These are phyloP conservation scores for Antennarius striatus DNA, from an alignment of 2,113 vertebrate genomes.

Conservation along the genomic window DNA sequence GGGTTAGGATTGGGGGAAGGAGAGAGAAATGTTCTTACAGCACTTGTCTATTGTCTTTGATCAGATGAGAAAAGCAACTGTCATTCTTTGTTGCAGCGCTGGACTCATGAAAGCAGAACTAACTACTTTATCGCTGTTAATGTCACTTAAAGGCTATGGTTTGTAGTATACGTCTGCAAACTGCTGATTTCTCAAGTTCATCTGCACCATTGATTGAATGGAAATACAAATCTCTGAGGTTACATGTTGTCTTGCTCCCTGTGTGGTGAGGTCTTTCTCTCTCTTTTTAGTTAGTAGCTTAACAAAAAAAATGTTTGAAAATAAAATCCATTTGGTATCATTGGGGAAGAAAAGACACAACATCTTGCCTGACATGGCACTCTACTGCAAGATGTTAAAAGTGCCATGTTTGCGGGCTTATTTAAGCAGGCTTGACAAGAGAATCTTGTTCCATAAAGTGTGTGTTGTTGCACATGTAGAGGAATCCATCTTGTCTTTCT, in stretches of 20 bases:
- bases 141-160: slow-evolving; percentile 30
- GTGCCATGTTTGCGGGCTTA: slow-evolving; percentile 65
- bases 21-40: slow-evolving; percentile 49
- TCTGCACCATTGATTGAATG: not conserved
- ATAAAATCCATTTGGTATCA: slow-evolving; percentile 59
- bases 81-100: slow-evolving; percentile 60
- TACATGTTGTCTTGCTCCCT: slow-evolving; percentile 8
- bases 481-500: slow-evolving; percentile 62
- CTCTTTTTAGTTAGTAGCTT: slow-evolving; percentile 9
- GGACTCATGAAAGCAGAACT: slow-evolving; percentile 55
- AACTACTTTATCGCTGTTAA: slow-evolving; percentile 55
- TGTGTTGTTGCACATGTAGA: slow-evolving; percentile 63
- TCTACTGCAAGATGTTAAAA: slow-evolving; percentile 52
- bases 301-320: slow-evolving; percentile 25
- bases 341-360: slow-evolving; percentile 42
- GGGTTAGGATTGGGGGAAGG: slow-evolving; percentile 26
- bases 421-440: slow-evolving; percentile 60
- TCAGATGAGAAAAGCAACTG: slow-evolving; percentile 71
- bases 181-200: slow-evolving; percentile 35
- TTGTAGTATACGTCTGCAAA: slow-evolving; percentile 14
- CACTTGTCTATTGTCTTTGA: slow-evolving; percentile 75
- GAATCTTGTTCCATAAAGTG: slow-evolving; percentile 64
- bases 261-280: slow-evolving; percentile 32
- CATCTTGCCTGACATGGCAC: slow-evolving; percentile 43
- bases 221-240: slow-evolving; percentile 4